Evolutionary conservation across 1,140 invertebrate species (phyloP), one percentile per base, ranked within the genome.

Genomic region (Dendrolimus punctatus): DNA sequence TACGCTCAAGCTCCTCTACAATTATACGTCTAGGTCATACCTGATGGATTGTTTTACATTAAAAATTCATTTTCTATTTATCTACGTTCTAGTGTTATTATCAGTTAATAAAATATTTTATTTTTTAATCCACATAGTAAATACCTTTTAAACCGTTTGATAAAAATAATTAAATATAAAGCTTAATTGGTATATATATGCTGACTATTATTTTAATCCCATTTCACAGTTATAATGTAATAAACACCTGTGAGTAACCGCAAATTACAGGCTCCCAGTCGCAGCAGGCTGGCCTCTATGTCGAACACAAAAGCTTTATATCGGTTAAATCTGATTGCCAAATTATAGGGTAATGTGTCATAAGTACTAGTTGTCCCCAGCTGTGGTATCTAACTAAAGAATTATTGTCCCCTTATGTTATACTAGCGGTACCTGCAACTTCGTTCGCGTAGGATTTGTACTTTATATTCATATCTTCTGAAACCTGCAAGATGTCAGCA

Each of bases 261-360:
- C 78, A 76, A 80, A 85, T 85, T 82, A 82, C 62, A 76, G 71
- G 71, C 57, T 77, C 60, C 54, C 37, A 57, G 45, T 68, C 73
- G 41, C 78, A 79, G 80, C 76, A 55, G 72, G 77, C 64, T 63
- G 68, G 65, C 66, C 10, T 40, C 47, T 55, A 55, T 47, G 50
- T 38, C 40, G 37, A 9, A n/a, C 38, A 81, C 78, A 81, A 78
- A 73, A 62, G 66, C 58, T 42, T 55, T 57, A 60, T 62, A 68
- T 46, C 50, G 51, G 68, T 64, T 67, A 69, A 39, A 64, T 62
- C 60, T 73, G 75, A 85, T 82, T 73, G 75, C 73, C 73, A 81
- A 83, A 85, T 83, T 80, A 79, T 62, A 71, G 75, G 80, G 73
- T 83, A 75, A 73, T 65, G 70, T 76, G 67, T 71, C 63, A 75